phyloP scores from a whole-genome alignment of 53 echinoderm and acorn worm species.

The Apostichopus leukothele region DNA sequence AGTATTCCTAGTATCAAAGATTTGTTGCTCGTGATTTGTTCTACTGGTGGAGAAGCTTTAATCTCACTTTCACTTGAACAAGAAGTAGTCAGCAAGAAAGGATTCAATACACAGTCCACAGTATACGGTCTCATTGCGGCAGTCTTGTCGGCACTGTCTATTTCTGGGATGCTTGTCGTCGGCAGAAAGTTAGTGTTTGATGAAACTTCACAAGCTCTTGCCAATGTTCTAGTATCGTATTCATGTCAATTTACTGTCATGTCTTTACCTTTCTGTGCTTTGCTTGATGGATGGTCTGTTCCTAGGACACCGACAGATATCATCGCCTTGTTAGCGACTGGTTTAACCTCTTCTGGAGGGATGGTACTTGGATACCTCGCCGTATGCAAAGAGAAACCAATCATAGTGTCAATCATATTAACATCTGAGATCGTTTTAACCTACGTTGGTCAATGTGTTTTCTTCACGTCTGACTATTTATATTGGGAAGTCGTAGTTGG shows the following conservation, averaged over 20 bases:
- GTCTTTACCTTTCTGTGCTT: neutral
- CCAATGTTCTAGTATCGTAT: neutral
- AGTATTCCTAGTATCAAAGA: neutral
- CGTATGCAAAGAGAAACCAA: constrained; percentile 8
- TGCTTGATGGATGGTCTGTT: neutral
- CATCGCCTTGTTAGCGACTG: neutral
- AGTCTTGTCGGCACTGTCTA: neutral
- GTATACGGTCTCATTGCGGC: neutral
- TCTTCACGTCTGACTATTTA: neutral
- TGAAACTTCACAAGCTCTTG: neutral
- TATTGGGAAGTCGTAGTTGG: constrained; percentile 4
- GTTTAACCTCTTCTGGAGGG: constrained; percentile 1
- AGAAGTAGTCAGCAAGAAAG: neutral
- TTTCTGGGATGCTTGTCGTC: neutral
- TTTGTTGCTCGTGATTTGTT: constrained; percentile 7
- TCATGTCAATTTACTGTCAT: neutral
- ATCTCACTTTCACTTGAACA: neutral
- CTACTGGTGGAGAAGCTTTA: neutral
- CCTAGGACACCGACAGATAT: neutral
- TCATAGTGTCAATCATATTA: constrained; percentile 14
- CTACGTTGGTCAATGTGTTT: neutral
- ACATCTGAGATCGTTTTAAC: constrained; percentile 11
- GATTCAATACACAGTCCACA: neutral
- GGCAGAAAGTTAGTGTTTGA: neutral
- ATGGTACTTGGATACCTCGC: constrained; percentile 31